Percentiles rank a stretch among this genome's conserved stretches.
Conservation (phyloP, 2,113 vertebrate genomes). For the Perognathus longimembris region DNA sequence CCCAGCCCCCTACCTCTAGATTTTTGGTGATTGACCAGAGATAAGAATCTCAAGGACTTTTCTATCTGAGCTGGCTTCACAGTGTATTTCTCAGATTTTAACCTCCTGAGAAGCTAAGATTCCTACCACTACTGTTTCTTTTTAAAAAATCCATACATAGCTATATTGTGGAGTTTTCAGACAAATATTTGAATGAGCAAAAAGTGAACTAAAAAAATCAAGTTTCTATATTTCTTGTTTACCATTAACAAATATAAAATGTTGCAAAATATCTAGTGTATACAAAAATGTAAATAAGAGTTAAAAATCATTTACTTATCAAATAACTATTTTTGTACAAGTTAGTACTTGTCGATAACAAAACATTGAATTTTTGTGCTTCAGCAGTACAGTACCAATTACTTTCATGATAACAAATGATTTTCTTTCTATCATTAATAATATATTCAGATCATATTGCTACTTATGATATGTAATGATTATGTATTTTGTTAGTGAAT, state of each 20-base stretch:
- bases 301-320: neutral
- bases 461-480: neutral
- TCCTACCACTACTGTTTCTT: too few species aligned
- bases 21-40: too few species aligned
- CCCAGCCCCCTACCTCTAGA: too few species aligned
- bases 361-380: neutral
- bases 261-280: neutral
- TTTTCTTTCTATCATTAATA: neutral
- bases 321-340: neutral
- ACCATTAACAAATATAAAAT: neutral
- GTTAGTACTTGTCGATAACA: too few species aligned
- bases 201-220: neutral
- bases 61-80: too few species aligned
- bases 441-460: neutral
- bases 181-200: constrained; percentile 11
- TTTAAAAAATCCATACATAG: too few species aligned
- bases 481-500: neutral
- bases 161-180: neutral
- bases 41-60: too few species aligned
- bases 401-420: neutral
- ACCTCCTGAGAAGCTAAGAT: too few species aligned
- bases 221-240: neutral
- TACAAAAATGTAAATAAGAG: neutral
- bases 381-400: neutral
- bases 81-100: too few species aligned